Base-by-base conservation (phyloP, 2,113 vertebrate genomes). In the Anhinga rufa region DNA sequence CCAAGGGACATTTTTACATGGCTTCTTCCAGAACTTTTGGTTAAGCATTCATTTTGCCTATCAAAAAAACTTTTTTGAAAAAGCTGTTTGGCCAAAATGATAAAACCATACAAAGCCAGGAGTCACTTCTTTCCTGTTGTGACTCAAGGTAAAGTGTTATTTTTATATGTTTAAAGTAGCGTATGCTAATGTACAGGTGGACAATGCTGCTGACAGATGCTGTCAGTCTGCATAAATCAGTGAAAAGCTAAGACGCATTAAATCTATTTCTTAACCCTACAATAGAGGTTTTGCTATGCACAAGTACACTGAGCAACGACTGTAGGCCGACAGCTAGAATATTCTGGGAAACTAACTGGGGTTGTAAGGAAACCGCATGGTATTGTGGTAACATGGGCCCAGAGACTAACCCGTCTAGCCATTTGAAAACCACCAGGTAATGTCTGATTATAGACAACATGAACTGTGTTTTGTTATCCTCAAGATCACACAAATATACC, bases 281-380 rank as follows among this genome's bases (percentile, higher is more conserved):
- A 51, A 6, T 1, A 9, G 58, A 86, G 19, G 18, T 31, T 93
- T 62, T 57, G 29, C 36, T 68, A 48, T 26, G 57, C 36, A 48
- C 2, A 1, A 52, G 16, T 84, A n/a, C 24, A 15, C 36, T 19
- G 25, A 79, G 57, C 0, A 2, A 64, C 0, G 2, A 25, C 1
- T 51, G n/a, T 46, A 70, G 36, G 42, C 18, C 0, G 0, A 36
- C 17, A 81, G 38, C 44, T 88, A 72, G 57, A 51, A 36, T n/a
- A 58, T 75, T 85, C 48, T 51, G 29, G 44, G 34, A 80, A 91
- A 72, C 26, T 58, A 72, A 42, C 20, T 12, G 5, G 34, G 12
- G 15, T 54, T 82, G 12, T 82, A 79, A 71, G 54, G 70, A 86
- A 79, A 68, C 55, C 0, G 1, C 17, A 14, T 7, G 46, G 46